Base-by-base conservation (phyloP, 2,888 invertebrate species). In the Drosophila bunnanda region DNA sequence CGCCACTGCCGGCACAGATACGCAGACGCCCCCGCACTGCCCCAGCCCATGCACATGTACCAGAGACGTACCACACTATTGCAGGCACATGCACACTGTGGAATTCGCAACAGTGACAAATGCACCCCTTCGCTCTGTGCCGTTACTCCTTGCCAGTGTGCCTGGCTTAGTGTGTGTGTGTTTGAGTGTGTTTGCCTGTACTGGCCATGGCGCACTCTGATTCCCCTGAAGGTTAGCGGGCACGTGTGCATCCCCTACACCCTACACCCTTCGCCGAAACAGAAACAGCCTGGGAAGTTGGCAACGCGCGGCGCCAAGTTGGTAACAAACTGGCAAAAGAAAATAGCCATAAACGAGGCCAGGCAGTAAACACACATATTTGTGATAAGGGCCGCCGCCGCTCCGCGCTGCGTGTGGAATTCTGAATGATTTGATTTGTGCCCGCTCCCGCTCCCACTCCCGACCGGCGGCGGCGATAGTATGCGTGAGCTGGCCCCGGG, bases 351-450 rank as follows among this genome's bases (percentile, higher is more conserved):
- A 59, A 62, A 50, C n/a, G 76, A n/a, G 46, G 41, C 55, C 38
- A 68, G 55, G 50, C 38, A 48, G 52, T 46, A 39, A 36, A 74
- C 56, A 44, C 20, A 71, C 56, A 65, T 30, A 25, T 41, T 44
- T 74, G 60, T 71, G 65, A 74, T 71, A 71, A 64, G 75, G 22
- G 28, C 34, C 20, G 17, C 17, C 48, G 46, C 28, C 28, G 41
- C 44, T 30, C 48, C 15, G 44, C 38, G 28, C 70, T 61, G 54
- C 44, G 30, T 68, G 65, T 30, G 55, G 52, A 71, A 56, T 71
- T 55, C 56, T 65, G 44, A 57, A 71, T 56, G 71, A 71, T 71
- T 64, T 39, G 50, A 50, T 32, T 50, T 65, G 69, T 34, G 56
- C 34, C 32, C 20, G 50, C 50, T 4, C 32, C 32, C 32, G 20